Evolutionary conservation across 2,113 vertebrate species (phyloP).

Genomic region (Acrocephalus kingi): DNA sequence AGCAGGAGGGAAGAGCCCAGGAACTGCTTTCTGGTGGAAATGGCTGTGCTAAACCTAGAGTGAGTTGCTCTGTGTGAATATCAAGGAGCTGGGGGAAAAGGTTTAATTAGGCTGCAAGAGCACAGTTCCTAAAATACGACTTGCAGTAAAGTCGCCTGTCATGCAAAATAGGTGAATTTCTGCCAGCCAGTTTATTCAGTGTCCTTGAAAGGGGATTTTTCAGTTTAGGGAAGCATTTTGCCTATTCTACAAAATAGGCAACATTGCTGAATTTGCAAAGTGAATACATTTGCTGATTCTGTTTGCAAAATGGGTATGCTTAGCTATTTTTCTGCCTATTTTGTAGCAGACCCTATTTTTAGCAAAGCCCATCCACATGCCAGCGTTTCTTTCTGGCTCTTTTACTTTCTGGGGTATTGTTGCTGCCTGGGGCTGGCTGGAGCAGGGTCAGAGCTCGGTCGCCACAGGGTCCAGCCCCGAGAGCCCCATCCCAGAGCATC

Average conservation of each 20-base stretch:
- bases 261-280: constrained; percentile 68
- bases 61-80: not conserved
- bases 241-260: constrained; percentile 64
- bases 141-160: constrained; percentile 5
- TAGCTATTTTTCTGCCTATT: constrained; percentile 65
- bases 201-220: constrained; percentile 71
- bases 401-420: constrained; percentile 16
- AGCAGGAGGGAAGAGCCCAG: not conserved
- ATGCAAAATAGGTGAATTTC: constrained; percentile 66
- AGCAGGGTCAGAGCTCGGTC: constrained; percentile 1
- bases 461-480: not conserved
- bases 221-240: constrained; percentile 66
- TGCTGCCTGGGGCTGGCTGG: not conserved
- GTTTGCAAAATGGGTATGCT: constrained; percentile 57
- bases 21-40: constrained; percentile 20
- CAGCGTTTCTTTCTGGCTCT: not conserved
- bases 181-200: constrained; percentile 51
- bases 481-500: not conserved
- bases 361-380: constrained; percentile 45
- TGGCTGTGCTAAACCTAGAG: not conserved
- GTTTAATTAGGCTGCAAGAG: constrained; percentile 26
- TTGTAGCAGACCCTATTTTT: constrained; percentile 59
- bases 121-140: constrained; percentile 7
- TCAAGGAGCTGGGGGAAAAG: constrained; percentile 26
- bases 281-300: constrained; percentile 65